Conservation (phyloP, 1,140 invertebrate species). For the Drosophila subpulchrella region DNA sequence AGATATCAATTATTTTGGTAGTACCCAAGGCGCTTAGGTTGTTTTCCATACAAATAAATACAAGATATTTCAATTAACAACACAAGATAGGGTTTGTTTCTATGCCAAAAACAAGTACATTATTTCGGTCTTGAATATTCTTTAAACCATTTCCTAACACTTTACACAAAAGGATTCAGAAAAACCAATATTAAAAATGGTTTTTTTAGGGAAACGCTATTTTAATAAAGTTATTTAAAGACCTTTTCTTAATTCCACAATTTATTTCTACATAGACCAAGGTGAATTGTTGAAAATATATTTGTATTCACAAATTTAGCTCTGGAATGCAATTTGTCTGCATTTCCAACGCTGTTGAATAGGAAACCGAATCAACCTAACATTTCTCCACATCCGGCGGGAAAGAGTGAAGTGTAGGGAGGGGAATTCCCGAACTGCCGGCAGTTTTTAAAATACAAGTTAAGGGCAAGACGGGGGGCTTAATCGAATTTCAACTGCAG, state of each 20-base stretch:
- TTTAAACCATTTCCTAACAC: too few relatives aligned
- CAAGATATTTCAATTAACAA: too few relatives aligned
- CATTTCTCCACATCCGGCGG: constrained; percentile 5
- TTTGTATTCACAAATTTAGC: constrained; percentile 3
- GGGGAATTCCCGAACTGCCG: neutral
- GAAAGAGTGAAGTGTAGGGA: neutral
- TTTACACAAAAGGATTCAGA: too few relatives aligned
- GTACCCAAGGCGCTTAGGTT: neutral
- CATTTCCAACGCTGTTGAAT: neutral
- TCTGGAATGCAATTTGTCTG: constrained; percentile 8
- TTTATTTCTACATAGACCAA: too few relatives aligned
- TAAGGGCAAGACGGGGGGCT: constrained; percentile 28
- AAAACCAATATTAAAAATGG: too few relatives aligned
- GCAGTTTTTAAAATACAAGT: constrained; percentile 37
- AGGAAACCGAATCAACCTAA: constrained; percentile 16
- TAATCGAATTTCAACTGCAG: constrained; percentile 62
- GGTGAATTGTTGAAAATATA: neutral
- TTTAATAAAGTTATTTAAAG: too few relatives aligned
- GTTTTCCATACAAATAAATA: too few relatives aligned
- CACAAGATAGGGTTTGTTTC: too few relatives aligned
- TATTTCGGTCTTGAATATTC: too few relatives aligned
- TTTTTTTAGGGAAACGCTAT: too few relatives aligned
- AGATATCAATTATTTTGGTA: neutral
- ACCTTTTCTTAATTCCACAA: too few relatives aligned
- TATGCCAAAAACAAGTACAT: too few relatives aligned